Evolutionary conservation across 2,113 vertebrate genomes (phyloP).

Genomic region (Sceloporus tristichus): DNA sequence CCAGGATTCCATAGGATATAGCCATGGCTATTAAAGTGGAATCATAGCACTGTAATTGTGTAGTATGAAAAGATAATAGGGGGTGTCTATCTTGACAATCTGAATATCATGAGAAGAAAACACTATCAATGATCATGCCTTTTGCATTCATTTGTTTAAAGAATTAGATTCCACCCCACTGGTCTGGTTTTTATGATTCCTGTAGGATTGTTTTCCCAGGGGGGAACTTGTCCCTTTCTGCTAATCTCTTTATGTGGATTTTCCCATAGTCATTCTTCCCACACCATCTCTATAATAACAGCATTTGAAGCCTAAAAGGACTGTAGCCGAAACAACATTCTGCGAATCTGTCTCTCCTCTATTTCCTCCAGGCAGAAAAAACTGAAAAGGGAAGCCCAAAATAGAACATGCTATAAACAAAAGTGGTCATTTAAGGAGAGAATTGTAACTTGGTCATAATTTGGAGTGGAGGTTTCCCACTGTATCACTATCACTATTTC

Average conservation of each 20-base stretch:
- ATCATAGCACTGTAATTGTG: no score
- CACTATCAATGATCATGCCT: background rate
- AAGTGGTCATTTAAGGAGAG: slow-evolving; percentile 11
- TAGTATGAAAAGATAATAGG: background rate
- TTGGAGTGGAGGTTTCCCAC: background rate
- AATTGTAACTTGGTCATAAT: background rate
- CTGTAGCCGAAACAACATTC: background rate
- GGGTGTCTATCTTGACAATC: background rate
- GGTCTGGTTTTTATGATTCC: background rate
- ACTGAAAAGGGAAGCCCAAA: background rate
- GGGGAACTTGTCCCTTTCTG: background rate
- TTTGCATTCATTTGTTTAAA: slow-evolving; percentile 13
- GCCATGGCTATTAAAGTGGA: no score
- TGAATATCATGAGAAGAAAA: slow-evolving; percentile 10
- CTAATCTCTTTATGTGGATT: background rate
- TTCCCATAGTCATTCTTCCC: slow-evolving; percentile 16
- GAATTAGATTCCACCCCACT: background rate
- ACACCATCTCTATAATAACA: slow-evolving; percentile 19
- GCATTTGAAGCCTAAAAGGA: background rate
- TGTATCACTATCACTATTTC: background rate
- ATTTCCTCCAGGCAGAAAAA: slow-evolving; percentile 5
- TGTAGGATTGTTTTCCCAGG: slow-evolving; percentile 12
- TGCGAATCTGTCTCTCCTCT: background rate
- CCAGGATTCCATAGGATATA: no score
- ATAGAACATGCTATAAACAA: background rate